Percentiles rank a stretch among this genome's conserved stretches.
phyloP scores from a whole-genome alignment of 2,888 invertebrate genomes.

The Ecliptopera silaceata region DNA sequence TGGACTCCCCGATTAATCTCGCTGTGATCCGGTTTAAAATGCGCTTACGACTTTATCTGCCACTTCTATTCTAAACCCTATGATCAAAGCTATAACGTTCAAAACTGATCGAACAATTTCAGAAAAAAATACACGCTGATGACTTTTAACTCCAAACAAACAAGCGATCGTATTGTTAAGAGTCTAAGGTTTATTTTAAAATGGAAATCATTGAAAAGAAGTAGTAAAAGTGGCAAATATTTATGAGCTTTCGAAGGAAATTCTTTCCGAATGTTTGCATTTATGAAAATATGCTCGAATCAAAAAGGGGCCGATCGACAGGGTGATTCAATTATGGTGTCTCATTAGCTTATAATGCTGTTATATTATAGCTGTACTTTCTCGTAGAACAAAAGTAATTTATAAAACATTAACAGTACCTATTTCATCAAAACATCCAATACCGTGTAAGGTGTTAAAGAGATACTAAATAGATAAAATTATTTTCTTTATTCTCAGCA shows the following conservation, averaged over 20 bases:
- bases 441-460: too few species aligned
- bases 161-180: constrained; percentile 41
- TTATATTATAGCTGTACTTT: background rate
- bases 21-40: constrained; percentile 71
- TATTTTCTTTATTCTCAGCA: too few species aligned
- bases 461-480: too few species aligned
- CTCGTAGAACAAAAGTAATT: too few species aligned
- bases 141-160: constrained; percentile 41
- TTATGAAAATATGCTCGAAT: constrained; percentile 82
- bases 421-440: too few species aligned
- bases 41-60: constrained; percentile 63
- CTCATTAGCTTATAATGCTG: background rate
- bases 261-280: constrained; percentile 82
- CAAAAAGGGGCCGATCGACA: constrained; percentile 60
- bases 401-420: too few species aligned
- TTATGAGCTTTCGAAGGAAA: constrained; percentile 82
- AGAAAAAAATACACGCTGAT: constrained; percentile 54
- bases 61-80: constrained; percentile 41
- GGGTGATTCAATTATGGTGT: constrained; percentile 37
- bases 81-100: constrained; percentile 30
- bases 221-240: constrained; percentile 80
- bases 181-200: constrained; percentile 44
- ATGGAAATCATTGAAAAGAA: constrained; percentile 43
- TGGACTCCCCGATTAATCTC: constrained; percentile 78
- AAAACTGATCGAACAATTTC: background rate